Percentiles rank a stretch among this genome's conserved stretches.
Conservation (phyloP, 2,113 vertebrate species). For the Antidorcas marsupialis region DNA sequence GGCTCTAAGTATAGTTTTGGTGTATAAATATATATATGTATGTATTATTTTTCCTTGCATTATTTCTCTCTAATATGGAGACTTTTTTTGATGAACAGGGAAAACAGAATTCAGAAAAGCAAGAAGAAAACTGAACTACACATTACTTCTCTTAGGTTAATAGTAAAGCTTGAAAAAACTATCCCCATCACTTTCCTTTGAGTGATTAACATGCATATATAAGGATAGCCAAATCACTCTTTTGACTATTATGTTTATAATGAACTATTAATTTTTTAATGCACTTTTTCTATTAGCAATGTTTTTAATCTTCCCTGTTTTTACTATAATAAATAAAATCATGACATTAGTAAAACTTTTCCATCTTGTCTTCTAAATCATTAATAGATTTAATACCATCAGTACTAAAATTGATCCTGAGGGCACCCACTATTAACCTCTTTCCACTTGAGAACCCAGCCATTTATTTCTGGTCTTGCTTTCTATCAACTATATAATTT, state of each 20-base stretch:
- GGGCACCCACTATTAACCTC: neutral
- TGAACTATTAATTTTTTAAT: neutral
- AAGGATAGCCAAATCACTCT: neutral
- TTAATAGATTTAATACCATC: neutral
- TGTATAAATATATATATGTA: neutral
- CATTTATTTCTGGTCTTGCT: neutral
- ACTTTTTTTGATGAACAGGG: neutral
- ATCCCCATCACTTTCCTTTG: neutral
- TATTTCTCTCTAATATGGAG: neutral
- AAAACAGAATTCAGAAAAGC: neutral
- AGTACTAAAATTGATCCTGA: neutral
- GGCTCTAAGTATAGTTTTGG: neutral
- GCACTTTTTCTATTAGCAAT: neutral
- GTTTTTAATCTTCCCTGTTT: neutral
- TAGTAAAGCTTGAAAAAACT: neutral
- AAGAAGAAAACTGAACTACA: neutral
- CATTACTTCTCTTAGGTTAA: neutral
- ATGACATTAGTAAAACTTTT: neutral
- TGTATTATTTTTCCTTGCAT: neutral
- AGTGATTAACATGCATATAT: neutral
- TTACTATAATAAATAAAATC: constrained; percentile 2
- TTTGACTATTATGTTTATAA: neutral
- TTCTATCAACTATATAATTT: neutral
- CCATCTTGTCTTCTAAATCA: neutral
- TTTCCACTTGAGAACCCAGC: constrained; percentile 25